Percentiles rank a stretch among this genome's conserved stretches.
phyloP scores from a whole-genome alignment of 2,888 invertebrate species.

The Agrotis puta region DNA sequence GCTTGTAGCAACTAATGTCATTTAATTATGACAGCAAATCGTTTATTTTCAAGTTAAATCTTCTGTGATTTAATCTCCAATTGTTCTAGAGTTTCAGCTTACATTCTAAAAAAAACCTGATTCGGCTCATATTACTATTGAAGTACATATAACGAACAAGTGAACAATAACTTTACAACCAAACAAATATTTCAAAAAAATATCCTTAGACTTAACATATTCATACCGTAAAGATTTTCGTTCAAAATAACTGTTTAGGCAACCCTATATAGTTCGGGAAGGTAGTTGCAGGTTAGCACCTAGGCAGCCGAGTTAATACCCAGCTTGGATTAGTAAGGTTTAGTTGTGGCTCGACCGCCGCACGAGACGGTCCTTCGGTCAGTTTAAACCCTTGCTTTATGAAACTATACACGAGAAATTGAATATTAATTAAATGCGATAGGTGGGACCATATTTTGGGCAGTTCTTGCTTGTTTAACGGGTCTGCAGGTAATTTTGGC shows the following conservation, averaged over 20 bases:
- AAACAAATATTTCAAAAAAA: not conserved
- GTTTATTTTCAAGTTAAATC: too few species aligned
- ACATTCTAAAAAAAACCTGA: too few species aligned
- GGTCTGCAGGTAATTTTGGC: constrained; percentile 24
- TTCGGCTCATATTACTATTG: too few species aligned
- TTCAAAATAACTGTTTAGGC: constrained; percentile 45
- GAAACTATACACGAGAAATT: constrained; percentile 75
- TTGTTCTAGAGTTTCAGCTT: too few species aligned
- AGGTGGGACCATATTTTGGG: constrained; percentile 61
- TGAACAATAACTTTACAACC: too few species aligned
- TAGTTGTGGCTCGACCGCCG: constrained; percentile 78
- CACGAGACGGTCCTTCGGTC: constrained; percentile 83
- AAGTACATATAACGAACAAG: not conserved
- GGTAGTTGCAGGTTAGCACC: constrained; percentile 85
- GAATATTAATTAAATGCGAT: constrained; percentile 72
- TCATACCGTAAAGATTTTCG: not conserved
- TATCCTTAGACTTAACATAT: not conserved
- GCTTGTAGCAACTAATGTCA: too few species aligned
- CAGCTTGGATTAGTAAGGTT: constrained; percentile 89
- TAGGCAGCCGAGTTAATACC: constrained; percentile 86
- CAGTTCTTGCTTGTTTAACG: constrained; percentile 43
- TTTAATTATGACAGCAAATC: too few species aligned
- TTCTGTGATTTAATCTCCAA: too few species aligned
- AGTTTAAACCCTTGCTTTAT: constrained; percentile 84
- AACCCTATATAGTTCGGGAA: constrained; percentile 66